Percentiles rank a stretch among this genome's conserved stretches.
These are phyloP conservation scores for Neodon shergylaensis DNA, from an alignment of 2,113 vertebrate genomes.

Conservation along the genomic window DNA sequence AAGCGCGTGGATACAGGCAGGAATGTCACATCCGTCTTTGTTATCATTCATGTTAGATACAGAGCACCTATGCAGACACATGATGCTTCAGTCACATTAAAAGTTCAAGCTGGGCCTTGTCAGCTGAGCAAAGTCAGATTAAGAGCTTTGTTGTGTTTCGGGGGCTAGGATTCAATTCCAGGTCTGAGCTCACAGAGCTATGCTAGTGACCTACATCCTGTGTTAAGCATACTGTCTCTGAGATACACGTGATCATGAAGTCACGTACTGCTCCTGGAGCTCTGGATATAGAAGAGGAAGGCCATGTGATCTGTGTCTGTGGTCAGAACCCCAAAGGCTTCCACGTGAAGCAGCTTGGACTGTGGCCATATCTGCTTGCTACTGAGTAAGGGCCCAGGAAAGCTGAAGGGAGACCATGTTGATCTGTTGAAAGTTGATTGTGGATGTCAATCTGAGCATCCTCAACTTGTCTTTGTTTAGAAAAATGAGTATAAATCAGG, in stretches of 20 bases:
- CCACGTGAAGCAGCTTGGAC: not conserved
- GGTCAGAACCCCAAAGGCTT: not conserved
- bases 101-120: not conserved
- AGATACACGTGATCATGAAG: not conserved
- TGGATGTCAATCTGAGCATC: not conserved
- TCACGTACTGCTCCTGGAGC: not conserved
- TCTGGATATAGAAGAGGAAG: not conserved
- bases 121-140: not conserved
- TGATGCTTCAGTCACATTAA: not conserved
- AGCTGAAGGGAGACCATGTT: not conserved
- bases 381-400: not conserved
- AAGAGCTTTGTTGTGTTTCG: not conserved
- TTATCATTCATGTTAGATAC: not conserved
- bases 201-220: not conserved
- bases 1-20: not conserved
- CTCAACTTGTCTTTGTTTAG: not conserved
- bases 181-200: not conserved
- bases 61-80: not conserved
- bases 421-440: not conserved
- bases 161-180: not conserved
- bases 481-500: not conserved
- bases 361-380: not conserved
- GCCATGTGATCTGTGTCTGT: not conserved
- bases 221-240: not conserved
- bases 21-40: not conserved